A percentile compares a stretch with the other conserved stretches of the same genome.
Evolutionary conservation across 2,113 vertebrate genomes (phyloP).

Genomic region (Pelobates fuscus): DNA sequence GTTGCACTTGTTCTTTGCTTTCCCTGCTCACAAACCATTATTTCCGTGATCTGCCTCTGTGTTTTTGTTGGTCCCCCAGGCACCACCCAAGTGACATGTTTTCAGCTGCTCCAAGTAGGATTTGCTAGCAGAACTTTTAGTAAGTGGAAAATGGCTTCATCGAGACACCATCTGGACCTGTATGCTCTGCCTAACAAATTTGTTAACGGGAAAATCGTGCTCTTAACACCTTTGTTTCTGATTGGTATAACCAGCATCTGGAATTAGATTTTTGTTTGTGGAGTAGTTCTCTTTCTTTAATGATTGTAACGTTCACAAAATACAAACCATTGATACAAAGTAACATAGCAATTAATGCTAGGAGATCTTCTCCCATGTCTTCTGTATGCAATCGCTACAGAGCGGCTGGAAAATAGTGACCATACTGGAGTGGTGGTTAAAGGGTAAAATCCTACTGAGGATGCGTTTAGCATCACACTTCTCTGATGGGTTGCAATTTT

Average conservation of each 20-base stretch:
- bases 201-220: not conserved
- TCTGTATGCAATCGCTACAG: too few species aligned
- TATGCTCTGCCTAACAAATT: not conserved
- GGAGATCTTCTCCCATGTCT: too few species aligned
- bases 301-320: too few species aligned
- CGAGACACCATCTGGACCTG: conserved; percentile 22
- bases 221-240: not conserved
- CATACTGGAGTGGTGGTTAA: too few species aligned
- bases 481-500: too few species aligned
- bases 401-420: too few species aligned
- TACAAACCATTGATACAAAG: too few species aligned
- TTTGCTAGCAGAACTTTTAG: conserved; percentile 14
- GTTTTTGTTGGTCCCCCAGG: conserved; percentile 3
- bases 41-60: conserved; percentile 3
- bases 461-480: too few species aligned
- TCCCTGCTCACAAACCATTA: conserved; percentile 16
- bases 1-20: conserved; percentile 9
- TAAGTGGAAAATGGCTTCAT: conserved; percentile 13
- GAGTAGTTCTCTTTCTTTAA: not conserved
- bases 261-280: not conserved
- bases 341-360: too few species aligned
- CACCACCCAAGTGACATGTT: not conserved
- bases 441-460: too few species aligned
- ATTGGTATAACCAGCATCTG: not conserved
- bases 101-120: not conserved